phyloP scores from a whole-genome alignment of 2,113 vertebrate genomes.

The Orthonyx spaldingii region DNA sequence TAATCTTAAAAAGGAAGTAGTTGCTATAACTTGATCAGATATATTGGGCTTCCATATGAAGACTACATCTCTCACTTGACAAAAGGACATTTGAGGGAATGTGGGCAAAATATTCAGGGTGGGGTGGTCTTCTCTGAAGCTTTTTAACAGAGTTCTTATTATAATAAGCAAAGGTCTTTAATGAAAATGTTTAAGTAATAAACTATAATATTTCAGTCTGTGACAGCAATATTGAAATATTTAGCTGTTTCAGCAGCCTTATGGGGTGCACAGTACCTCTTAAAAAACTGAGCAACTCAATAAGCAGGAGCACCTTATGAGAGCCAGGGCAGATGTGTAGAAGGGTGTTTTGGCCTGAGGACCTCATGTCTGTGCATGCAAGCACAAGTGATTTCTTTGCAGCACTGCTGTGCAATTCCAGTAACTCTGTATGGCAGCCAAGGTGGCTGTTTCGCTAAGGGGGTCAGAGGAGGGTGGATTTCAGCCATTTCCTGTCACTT shows the following conservation, averaged over 20 bases:
- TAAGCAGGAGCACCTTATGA: neutral
- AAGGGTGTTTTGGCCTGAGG: neutral
- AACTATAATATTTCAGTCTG: too few species aligned
- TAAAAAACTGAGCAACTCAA: neutral
- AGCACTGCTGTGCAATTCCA: neutral
- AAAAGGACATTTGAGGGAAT: neutral
- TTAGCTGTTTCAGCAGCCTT: neutral
- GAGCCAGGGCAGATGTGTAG: conserved; percentile 33
- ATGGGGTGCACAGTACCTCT: neutral
- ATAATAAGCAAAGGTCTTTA: too few species aligned
- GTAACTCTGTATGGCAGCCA: conserved; percentile 71
- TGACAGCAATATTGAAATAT: neutral
- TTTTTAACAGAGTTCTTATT: too few species aligned
- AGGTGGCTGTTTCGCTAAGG: conserved; percentile 60
- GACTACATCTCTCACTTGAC: neutral
- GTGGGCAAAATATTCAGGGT: too few species aligned
- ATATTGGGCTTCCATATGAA: neutral
- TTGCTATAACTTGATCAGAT: neutral
- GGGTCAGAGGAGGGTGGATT: conserved; percentile 66
- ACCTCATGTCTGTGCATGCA: neutral
- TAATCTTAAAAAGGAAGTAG: neutral
- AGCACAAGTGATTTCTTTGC: conserved; percentile 18
- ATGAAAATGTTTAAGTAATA: too few species aligned
- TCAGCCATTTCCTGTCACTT: conserved; percentile 61
- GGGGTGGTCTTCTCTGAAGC: too few species aligned